Base-by-base conservation (phyloP, 92 coral and sea anemone species). In the Micromussa lordhowensis region DNA sequence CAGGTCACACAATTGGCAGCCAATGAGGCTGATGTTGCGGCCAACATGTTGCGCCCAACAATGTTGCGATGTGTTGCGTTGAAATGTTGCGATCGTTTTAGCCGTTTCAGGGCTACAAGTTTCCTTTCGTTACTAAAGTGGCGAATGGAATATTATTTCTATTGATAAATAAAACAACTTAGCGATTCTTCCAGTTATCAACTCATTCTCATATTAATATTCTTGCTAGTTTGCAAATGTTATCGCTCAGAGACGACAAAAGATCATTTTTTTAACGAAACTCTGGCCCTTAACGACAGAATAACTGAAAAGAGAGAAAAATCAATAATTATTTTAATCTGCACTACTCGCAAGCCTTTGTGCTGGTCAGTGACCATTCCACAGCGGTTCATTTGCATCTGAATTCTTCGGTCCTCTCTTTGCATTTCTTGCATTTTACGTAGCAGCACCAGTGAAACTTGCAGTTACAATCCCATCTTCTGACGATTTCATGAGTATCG, bases 401-500 rank as follows among this genome's bases (percentile, higher is more conserved):
- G 79, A 91, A 91, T 66, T 84, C 84, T 68, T 90, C 96, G 10
- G 79, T 63, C 14, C 84, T 78, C 64, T 89, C 92, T 78, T 94
- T 86, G 75, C 99, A 98, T 19, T 59, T 86, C 32, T 94, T 76
- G 48, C 99, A 98, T 53, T 59, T 84, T 24, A 98, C 99, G 14
- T 78, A 71, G 64, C 99, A 98, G 80, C 98, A 95, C 96, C 96
- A 95, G 18, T 86, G 78, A 83, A 95, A 95, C 72, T 91, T 91
- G 61, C 98, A 95, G 81, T 83, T 32, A 59, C 98, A 95, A 32
- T 61, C 53, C 77, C 87, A 89, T 54, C 55, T 71, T 63, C 78
- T 71, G n/a, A 83, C 80, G 28, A 80, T 75, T 28, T 82, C 91
- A 32, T 93, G 92, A 21, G 94, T 95, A 29, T 95, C 91, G 85